Conservation (phyloP, 2,797 vertebrate species). For the Chelmon rostratus region DNA sequence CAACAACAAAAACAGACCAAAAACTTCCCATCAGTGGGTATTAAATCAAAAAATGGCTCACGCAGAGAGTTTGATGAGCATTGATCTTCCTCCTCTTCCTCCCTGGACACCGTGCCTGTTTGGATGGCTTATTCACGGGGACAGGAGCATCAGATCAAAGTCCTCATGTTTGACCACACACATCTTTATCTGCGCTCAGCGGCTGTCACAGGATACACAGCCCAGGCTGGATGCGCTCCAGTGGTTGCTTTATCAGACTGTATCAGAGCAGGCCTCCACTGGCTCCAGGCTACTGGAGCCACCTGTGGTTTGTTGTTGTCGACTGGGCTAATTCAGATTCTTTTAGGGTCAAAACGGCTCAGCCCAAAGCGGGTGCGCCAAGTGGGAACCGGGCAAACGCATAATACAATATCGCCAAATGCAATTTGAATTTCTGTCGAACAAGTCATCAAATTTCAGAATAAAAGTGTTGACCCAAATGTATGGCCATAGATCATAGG, state of each 20-base stretch:
- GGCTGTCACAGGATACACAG: slow-evolving; percentile 25
- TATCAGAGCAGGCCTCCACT: slow-evolving; percentile 3
- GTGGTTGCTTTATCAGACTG: slow-evolving; percentile 7
- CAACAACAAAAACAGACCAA: not conserved
- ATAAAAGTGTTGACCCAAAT: no score
- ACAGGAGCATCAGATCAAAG: slow-evolving; percentile 39
- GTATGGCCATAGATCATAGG: not conserved
- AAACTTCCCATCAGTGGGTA: slow-evolving; percentile 54
- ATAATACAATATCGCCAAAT: not conserved
- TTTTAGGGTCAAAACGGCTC: slow-evolving; percentile 6
- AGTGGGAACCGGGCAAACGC: slow-evolving; percentile 13
- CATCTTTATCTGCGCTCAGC: slow-evolving; percentile 56
- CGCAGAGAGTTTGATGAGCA: slow-evolving; percentile 63
- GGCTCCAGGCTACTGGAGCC: slow-evolving; percentile 15
- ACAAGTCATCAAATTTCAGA: not conserved
- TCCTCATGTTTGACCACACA: slow-evolving; percentile 49
- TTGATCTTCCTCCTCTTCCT: slow-evolving; percentile 58
- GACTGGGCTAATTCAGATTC: slow-evolving; percentile 27
- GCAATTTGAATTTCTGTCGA: not conserved
- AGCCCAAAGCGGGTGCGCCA: not conserved
- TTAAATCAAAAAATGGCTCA: slow-evolving; percentile 63
- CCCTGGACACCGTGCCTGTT: slow-evolving; percentile 9
- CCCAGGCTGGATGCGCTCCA: slow-evolving; percentile 20
- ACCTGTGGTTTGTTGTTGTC: slow-evolving; percentile 18
- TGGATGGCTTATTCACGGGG: slow-evolving; percentile 42